Evolutionary conservation across 2,888 invertebrate genomes (phyloP), one percentile per base, ranked within the genome.

Genomic region (Eupithecia centaureata): DNA sequence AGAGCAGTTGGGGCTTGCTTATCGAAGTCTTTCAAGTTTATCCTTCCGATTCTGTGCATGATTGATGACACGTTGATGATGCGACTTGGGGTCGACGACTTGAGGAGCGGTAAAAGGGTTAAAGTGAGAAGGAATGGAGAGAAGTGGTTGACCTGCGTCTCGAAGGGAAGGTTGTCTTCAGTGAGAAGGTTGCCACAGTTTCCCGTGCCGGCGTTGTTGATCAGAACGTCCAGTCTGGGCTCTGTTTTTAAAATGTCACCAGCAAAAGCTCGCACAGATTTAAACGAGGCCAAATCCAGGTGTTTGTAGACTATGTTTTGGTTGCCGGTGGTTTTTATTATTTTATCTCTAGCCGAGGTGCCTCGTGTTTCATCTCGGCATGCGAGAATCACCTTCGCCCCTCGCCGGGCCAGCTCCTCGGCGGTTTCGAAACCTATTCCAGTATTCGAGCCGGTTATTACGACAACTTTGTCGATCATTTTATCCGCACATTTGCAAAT

Each of bases 81-180:
- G 32, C 97, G 94, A 61, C 96, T 95, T 0, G 96, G 95, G 0
- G 94, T 92, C 1, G 96, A 95, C 68, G 93, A 92, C 85, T 96
- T 96, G 70, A 97, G 79, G 32, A 96, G 83, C 83, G 96, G 97
- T 71, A 97, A 94, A 12, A 99, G 92, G 18, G 98, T 93, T 84
- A 97, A 96, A 0, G 98, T 98, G 22, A 98, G 93, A 51, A 98
- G 92, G 85, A 98, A 98, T 18, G 97, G 97, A 0, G 98, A 97
- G 85, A 97, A 97, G 82, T 98, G 96, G 86, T 98, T 98, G 1
- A 97, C 96, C 28, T 97, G 98, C 94, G 97, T 96, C 22, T 97
- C 97, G 76, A 95, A 87, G 78, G 98, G 98, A 63, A 98, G 87
- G 1, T 96, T 96, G 82, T 98, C 97, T 81, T 95, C 95, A 27